These are phyloP conservation scores for Nasonia oneida DNA, from an alignment of 2,888 invertebrate species.

Conservation along the genomic window DNA sequence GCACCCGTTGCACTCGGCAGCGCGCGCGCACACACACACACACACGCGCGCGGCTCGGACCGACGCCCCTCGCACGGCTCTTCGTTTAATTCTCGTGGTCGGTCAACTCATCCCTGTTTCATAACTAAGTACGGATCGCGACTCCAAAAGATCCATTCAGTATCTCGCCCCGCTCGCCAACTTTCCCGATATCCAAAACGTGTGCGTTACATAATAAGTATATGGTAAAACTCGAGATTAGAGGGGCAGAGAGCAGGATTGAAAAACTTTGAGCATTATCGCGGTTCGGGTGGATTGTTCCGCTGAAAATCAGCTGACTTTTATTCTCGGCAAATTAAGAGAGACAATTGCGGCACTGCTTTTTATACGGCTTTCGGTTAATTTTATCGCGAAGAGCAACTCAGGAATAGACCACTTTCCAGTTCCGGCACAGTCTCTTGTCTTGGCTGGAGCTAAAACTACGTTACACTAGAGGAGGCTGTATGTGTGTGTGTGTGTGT, in stretches of 20 bases:
- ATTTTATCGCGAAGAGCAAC: slow-evolving; percentile 38
- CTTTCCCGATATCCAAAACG: neutral
- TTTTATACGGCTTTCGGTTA: slow-evolving; percentile 1
- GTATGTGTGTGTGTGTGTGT: too few relatives aligned
- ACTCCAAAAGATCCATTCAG: slow-evolving; percentile 12
- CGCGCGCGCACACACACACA: neutral
- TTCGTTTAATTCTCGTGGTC: slow-evolving; percentile 40
- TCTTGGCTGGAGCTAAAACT: slow-evolving; percentile 23
- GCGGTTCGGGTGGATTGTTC: too few relatives aligned
- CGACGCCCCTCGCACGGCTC: too few relatives aligned
- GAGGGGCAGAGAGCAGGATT: neutral
- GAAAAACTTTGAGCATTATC: too few relatives aligned
- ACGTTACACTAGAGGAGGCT: slow-evolving; percentile 31
- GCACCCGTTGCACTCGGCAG: neutral
- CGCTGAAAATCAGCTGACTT: neutral
- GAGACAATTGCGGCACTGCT: slow-evolving; percentile 14
- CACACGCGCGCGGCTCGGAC: neutral
- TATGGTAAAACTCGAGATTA: too few relatives aligned
- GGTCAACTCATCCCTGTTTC: neutral
- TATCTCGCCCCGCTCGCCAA: neutral
- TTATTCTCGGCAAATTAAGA: slow-evolving; percentile 20
- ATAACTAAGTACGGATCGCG: neutral
- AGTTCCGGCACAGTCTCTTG: neutral
- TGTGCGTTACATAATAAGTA: too few relatives aligned
- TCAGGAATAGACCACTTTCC: slow-evolving; percentile 6